These are phyloP conservation scores for Leucophenga montana DNA, from an alignment of 2,888 invertebrate genomes.

Conservation along the genomic window DNA sequence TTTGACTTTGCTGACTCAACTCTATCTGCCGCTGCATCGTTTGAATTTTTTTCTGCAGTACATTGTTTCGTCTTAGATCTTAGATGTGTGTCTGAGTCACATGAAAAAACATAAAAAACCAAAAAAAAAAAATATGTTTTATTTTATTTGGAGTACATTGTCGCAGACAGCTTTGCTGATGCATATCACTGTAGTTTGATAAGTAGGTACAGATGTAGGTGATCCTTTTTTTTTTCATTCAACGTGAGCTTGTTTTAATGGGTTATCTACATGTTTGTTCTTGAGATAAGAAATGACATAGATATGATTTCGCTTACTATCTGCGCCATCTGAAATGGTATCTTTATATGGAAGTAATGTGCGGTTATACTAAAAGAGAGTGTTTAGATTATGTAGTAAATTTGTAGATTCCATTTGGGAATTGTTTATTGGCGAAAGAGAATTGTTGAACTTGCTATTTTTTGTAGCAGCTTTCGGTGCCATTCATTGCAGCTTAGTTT, in stretches of 20 bases:
- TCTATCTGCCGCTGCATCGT: background rate
- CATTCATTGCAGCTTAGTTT: no score
- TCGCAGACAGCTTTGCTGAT: slow-evolving; percentile 2
- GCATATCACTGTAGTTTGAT: slow-evolving; percentile 13
- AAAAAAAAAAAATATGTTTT: slow-evolving; percentile 1
- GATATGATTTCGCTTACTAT: slow-evolving; percentile 6
- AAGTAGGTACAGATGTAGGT: slow-evolving; percentile 18
- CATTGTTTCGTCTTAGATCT: slow-evolving; percentile 1
- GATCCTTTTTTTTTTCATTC: slow-evolving; percentile 1
- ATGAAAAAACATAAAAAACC: background rate
- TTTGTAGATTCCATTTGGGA: no score
- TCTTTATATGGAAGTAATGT: no score
- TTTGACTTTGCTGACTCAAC: no score
- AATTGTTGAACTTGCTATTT: no score
- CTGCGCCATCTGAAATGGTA: no score
- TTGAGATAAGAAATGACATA: slow-evolving; percentile 13
- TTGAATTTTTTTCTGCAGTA: background rate
- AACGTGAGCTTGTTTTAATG: background rate
- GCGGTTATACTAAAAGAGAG: no score
- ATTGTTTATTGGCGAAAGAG: no score
- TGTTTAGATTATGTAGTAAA: no score
- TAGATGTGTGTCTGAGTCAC: slow-evolving; percentile 7
- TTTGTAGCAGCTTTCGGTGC: no score
- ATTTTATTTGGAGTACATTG: background rate
- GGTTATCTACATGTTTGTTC: slow-evolving; percentile 6